Evolutionary conservation across 2,113 vertebrate species (phyloP).

Genomic region (Gulo gulo): DNA sequence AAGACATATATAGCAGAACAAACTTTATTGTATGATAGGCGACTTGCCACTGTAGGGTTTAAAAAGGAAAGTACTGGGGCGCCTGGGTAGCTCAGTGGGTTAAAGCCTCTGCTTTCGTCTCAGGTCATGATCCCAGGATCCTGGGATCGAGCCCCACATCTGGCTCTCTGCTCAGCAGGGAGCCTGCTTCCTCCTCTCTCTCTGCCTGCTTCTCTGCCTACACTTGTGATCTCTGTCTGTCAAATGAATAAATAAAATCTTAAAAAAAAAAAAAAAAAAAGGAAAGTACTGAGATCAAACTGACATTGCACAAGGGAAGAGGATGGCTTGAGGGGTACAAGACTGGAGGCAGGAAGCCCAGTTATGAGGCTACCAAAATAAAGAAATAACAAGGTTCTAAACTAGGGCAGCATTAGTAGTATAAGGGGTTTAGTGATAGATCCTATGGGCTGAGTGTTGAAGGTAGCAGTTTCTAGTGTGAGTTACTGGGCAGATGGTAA

Average conservation of each 20-base stretch:
- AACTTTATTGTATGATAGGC: neutral
- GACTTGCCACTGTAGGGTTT: neutral
- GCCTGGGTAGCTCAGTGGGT: too few relatives aligned
- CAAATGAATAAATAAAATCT: too few relatives aligned
- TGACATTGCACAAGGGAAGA: neutral
- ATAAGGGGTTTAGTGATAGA: neutral
- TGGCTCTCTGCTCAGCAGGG: too few relatives aligned
- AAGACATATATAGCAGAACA: neutral
- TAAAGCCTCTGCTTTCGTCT: too few relatives aligned
- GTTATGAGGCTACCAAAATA: conserved; percentile 3
- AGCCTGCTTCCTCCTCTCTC: too few relatives aligned
- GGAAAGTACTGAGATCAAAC: neutral
- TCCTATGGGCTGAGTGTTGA: neutral
- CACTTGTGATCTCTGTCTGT: too few relatives aligned
- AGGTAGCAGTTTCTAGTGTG: neutral
- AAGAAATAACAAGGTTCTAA: conserved; percentile 18
- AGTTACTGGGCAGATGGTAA: neutral
- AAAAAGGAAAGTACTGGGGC: neutral
- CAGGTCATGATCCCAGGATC: too few relatives aligned
- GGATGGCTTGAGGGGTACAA: neutral
- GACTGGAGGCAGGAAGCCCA: neutral
- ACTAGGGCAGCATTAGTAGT: neutral
- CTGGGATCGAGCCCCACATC: too few relatives aligned
- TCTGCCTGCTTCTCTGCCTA: too few relatives aligned
- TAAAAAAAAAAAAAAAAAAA: neutral